Conservation (phyloP, 1,140 invertebrate species). For the Euura lappo region DNA sequence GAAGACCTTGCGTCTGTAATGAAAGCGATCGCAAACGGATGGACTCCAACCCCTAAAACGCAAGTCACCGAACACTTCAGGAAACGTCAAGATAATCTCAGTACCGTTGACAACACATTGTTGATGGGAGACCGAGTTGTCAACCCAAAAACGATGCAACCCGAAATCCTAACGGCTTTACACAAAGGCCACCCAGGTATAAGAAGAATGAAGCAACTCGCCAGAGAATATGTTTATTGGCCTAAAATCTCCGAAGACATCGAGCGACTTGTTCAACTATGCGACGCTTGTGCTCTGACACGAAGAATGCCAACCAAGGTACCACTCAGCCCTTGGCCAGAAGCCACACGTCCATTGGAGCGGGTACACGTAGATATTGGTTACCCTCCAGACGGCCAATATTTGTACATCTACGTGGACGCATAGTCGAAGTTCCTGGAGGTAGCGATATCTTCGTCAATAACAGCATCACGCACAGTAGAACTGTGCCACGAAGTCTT, state of each 20-base stretch:
- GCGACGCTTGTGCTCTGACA: conserved; percentile 34
- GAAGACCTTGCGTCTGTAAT: not conserved
- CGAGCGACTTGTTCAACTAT: conserved; percentile 42
- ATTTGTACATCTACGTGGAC: conserved; percentile 34
- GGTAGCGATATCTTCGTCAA: conserved; percentile 17
- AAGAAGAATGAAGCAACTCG: conserved; percentile 60
- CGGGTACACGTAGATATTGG: conserved; percentile 34
- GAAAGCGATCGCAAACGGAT: conserved; percentile 5
- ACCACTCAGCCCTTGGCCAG: conserved; percentile 29
- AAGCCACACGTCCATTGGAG: conserved; percentile 26
- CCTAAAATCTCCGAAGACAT: conserved; percentile 57
- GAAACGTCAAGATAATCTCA: conserved; percentile 13
- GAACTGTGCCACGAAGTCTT: conserved; percentile 30
- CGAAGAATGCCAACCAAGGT: conserved; percentile 29
- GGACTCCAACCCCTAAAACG: conserved; percentile 5
- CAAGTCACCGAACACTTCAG: conserved; percentile 3
- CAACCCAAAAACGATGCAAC: conserved; percentile 47
- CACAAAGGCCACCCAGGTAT: conserved; percentile 60
- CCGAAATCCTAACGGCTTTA: conserved; percentile 48
- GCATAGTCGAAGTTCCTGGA: conserved; percentile 35
- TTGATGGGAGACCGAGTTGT: conserved; percentile 29
- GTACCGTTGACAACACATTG: conserved; percentile 18
- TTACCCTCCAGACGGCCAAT: conserved; percentile 23
- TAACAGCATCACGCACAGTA: conserved; percentile 17
- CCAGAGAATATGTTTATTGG: conserved; percentile 61